phyloP scores from a whole-genome alignment of 2,888 invertebrate genomes.

The Bellardia bayeri region DNA sequence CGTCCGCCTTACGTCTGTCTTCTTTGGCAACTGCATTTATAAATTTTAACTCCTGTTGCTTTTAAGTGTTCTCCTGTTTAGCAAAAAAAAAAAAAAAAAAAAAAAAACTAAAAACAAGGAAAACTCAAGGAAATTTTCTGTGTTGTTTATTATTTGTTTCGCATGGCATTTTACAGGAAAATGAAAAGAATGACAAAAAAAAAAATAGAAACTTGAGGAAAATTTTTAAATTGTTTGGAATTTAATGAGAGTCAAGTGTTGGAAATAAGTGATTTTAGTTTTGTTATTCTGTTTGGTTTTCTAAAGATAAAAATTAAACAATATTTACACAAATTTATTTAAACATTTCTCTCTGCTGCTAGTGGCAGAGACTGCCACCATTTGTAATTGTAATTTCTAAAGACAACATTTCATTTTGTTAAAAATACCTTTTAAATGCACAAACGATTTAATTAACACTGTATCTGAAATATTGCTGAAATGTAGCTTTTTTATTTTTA shows the following conservation, averaged over 20 bases:
- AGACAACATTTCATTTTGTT: background rate
- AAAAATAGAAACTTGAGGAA: slow-evolving; percentile 13
- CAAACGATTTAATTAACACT: slow-evolving; percentile 9
- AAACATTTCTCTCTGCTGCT: background rate
- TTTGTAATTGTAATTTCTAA: background rate
- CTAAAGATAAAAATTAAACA: slow-evolving; percentile 23
- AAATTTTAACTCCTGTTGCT: slow-evolving; percentile 62
- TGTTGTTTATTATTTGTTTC: slow-evolving; percentile 31
- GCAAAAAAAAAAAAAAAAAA: slow-evolving; percentile 8
- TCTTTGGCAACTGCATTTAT: slow-evolving; percentile 44
- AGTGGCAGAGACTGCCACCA: background rate
- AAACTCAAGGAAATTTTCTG: slow-evolving; percentile 46
- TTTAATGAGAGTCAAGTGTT: slow-evolving; percentile 64
- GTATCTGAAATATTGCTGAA: background rate
- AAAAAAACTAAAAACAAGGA: background rate
- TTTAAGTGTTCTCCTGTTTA: slow-evolving; percentile 42
- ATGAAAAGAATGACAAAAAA: background rate
- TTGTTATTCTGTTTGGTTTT: slow-evolving; percentile 15
- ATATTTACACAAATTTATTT: background rate
- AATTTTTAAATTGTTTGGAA: slow-evolving; percentile 62
- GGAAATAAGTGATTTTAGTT: slow-evolving; percentile 53
- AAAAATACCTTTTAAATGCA: background rate
- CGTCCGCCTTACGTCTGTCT: slow-evolving; percentile 11
- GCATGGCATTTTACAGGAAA: slow-evolving; percentile 9
- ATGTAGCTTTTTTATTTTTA: background rate